phyloP scores from a whole-genome alignment of 2,888 invertebrate species.

The Lepidochitona cinerea region DNA sequence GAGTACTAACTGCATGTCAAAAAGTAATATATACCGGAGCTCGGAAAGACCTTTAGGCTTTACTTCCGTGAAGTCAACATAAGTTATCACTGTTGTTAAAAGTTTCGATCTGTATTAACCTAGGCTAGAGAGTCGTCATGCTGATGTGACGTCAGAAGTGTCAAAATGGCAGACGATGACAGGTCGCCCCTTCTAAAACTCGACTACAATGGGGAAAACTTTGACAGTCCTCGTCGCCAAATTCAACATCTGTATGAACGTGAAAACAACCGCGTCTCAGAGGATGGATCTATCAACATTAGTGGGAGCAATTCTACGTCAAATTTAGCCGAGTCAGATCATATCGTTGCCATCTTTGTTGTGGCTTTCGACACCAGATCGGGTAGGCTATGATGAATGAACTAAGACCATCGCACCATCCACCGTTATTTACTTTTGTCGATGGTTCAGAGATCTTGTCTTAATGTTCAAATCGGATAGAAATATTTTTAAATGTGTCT shows the following conservation, averaged over 20 bases:
- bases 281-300: conserved; percentile 44
- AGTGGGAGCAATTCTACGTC: conserved; percentile 46
- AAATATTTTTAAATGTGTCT: too few relatives aligned
- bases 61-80: too few relatives aligned
- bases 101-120: too few relatives aligned
- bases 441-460: too few relatives aligned
- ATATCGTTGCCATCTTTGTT: conserved; percentile 69
- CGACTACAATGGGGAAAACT: conserved; percentile 34
- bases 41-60: too few relatives aligned
- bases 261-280: conserved; percentile 22
- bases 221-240: conserved; percentile 34
- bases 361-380: conserved; percentile 71
- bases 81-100: too few relatives aligned
- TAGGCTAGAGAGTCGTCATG: too few relatives aligned
- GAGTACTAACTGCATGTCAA: too few relatives aligned
- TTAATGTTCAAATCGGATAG: too few relatives aligned
- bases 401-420: too few relatives aligned
- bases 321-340: conserved; percentile 45
- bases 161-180: conserved; percentile 39
- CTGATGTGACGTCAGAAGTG: not conserved
- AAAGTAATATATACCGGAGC: too few relatives aligned
- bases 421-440: too few relatives aligned
- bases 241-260: conserved; percentile 7
- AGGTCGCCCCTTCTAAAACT: conserved; percentile 47
- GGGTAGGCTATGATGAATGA: conserved; percentile 40